Base-by-base conservation (phyloP, 2,888 invertebrate species). In the Peribatodes rhomboidaria region DNA sequence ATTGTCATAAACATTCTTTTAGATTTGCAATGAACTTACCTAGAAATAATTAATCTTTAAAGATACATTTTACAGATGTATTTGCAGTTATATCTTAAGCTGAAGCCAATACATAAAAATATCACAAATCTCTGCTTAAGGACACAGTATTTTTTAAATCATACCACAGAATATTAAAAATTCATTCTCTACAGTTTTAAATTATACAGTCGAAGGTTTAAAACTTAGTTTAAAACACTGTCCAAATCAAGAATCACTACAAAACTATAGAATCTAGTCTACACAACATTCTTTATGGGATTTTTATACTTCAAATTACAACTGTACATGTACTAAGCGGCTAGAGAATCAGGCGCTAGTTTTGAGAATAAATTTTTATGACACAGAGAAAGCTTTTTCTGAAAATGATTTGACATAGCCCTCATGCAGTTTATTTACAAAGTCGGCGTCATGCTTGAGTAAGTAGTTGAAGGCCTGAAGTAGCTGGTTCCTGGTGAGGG, bases 351-450 rank as follows among this genome's bases (percentile, higher is more conserved):
- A 83, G 85, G 71, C 76, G 76, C 81, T 74, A 66, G 81, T 77
- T 73, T 57, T 69, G 79, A 82, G 67, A 82, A 83, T 80, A 76
- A 82, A 81, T 80, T 84, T 69, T 90, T 93, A 93, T 84, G 92
- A 93, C 76, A 92, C 92, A 63, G 92, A 92, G 77, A 89, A 92
- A 61, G 91, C 83, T 80, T 93, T 93, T 82, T 97, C 96, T 82
- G 96, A 94, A 81, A 97, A 96, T 35, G 97, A 97, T 89, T 97
- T 97, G 16, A 98, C 96, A 85, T 98, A 98, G 59, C 98, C 98
- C 90, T 98, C 98, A 83, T 98, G 98, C 69, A 98, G 93, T 87
- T 97, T 98, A 81, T 96, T 96, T 37, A 98, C 95, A 91, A 98
- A 98, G 74, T 97, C 97, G 35, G 96, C 94, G 87, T 98, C 98